These are phyloP conservation scores for Stomorhina lunata DNA, from an alignment of 2,888 invertebrate genomes.

Conservation along the genomic window DNA sequence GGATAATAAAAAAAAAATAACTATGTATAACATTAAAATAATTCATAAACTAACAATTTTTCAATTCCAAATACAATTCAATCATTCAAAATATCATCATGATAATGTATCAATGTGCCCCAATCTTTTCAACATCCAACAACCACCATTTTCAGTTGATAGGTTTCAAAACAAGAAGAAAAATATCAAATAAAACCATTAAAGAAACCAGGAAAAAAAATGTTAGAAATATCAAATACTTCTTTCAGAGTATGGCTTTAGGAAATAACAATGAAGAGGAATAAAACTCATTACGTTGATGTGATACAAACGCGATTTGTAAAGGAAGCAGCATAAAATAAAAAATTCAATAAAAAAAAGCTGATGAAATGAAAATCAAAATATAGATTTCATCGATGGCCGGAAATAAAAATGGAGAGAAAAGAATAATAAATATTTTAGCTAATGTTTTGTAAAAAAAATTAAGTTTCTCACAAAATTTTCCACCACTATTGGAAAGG, in stretches of 20 bases:
- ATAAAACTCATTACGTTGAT: slow-evolving; percentile 15
- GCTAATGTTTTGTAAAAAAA: neutral
- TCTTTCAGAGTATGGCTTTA: slow-evolving; percentile 8
- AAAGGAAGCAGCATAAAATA: slow-evolving; percentile 1
- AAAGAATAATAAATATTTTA: neutral
- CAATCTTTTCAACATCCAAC: neutral
- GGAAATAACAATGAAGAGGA: slow-evolving; percentile 7
- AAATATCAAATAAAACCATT: neutral
- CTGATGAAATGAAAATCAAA: slow-evolving; percentile 19
- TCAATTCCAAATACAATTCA: neutral
- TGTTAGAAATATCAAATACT: slow-evolving; percentile 42
- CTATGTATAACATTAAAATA: neutral
- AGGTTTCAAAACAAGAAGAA: neutral
- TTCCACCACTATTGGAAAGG: neutral
- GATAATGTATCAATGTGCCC: neutral
- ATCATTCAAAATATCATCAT: neutral
- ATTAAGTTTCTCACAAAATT: neutral
- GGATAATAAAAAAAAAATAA: slow-evolving; percentile 4
- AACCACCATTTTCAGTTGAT: too few relatives aligned
- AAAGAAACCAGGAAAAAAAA: slow-evolving; percentile 38
- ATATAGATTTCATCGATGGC: slow-evolving; percentile 8
- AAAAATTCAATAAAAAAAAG: neutral
- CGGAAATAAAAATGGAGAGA: neutral
- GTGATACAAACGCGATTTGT: slow-evolving; percentile 1
- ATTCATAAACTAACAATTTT: neutral